Conservation (phyloP, 2,888 invertebrate species). For the Temnothorax rugatulus region DNA sequence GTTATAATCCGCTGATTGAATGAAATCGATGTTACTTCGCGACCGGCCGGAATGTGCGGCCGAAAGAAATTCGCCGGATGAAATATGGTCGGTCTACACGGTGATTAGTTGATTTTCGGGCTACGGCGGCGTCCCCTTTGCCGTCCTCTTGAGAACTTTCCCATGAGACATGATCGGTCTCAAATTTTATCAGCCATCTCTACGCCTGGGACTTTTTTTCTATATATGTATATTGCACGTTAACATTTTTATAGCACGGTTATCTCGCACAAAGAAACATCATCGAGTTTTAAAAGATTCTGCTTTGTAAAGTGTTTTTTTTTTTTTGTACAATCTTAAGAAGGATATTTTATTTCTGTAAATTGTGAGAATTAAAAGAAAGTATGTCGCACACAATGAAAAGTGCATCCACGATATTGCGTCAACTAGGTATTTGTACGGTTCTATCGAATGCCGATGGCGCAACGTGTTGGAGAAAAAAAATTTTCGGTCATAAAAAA, state of each 20-base stretch:
- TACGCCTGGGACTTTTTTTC: background rate
- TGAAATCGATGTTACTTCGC: constrained; percentile 64
- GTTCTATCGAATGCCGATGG: background rate
- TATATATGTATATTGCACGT: background rate
- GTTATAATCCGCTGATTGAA: constrained; percentile 72
- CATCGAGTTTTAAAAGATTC: background rate
- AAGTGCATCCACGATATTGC: background rate
- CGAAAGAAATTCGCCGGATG: constrained; percentile 60
- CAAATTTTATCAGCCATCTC: constrained; percentile 42
- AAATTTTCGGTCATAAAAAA: background rate
- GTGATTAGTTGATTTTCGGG: constrained; percentile 57
- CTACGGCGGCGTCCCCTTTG: constrained; percentile 8
- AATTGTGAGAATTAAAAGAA: constrained; percentile 3
- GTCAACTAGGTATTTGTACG: background rate
- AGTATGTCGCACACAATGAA: constrained; percentile 21
- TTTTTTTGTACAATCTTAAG: background rate
- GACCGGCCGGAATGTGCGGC: constrained; percentile 44
- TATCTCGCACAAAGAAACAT: background rate
- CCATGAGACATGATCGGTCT: constrained; percentile 33
- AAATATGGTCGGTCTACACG: constrained; percentile 54
- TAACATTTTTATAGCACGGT: constrained; percentile 14
- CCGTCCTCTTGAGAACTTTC: constrained; percentile 55
- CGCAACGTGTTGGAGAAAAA: background rate
- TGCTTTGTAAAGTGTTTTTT: background rate
- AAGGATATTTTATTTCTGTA: background rate